Percentiles rank a stretch among this genome's conserved stretches.
Evolutionary conservation across 2,797 vertebrate genomes (phyloP).

Genomic region (Silurus lanzhouensis): DNA sequence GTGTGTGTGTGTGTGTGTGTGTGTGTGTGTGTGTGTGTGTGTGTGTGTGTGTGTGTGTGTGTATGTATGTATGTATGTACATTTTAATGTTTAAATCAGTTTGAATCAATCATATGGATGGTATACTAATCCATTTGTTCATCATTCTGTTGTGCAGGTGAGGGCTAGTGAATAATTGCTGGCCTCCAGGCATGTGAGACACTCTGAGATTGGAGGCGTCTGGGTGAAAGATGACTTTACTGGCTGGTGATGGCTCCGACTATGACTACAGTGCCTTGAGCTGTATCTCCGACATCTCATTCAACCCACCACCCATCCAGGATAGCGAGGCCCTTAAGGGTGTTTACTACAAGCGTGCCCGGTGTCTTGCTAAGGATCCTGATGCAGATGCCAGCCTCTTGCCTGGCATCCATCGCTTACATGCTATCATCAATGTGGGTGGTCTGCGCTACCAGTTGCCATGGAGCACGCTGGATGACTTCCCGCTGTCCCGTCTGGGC

Average conservation of each 20-base stretch:
- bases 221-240: conserved; percentile 88
- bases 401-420: conserved; percentile 78
- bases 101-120: neutral
- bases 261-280: conserved; percentile 97
- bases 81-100: too few species aligned
- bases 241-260: conserved; percentile 94
- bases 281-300: conserved; percentile 87
- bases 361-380: conserved; percentile 62
- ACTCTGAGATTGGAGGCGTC: conserved; percentile 57
- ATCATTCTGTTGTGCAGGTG: conserved; percentile 24
- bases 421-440: conserved; percentile 95
- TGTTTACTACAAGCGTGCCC: conserved; percentile 90
- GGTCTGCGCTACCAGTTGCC: conserved; percentile 93
- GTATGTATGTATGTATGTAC: too few species aligned
- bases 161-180: conserved; percentile 42
- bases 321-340: conserved; percentile 87
- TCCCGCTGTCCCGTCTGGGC: conserved; percentile 91
- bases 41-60: too few species aligned
- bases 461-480: conserved; percentile 95
- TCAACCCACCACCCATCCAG: conserved; percentile 80
- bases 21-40: too few species aligned
- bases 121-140: neutral
- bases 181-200: conserved; percentile 80
- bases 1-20: too few species aligned
- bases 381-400: conserved; percentile 41